These are phyloP conservation scores for Cebidichthys violaceus DNA, from an alignment of 2,113 vertebrate species.

Conservation along the genomic window DNA sequence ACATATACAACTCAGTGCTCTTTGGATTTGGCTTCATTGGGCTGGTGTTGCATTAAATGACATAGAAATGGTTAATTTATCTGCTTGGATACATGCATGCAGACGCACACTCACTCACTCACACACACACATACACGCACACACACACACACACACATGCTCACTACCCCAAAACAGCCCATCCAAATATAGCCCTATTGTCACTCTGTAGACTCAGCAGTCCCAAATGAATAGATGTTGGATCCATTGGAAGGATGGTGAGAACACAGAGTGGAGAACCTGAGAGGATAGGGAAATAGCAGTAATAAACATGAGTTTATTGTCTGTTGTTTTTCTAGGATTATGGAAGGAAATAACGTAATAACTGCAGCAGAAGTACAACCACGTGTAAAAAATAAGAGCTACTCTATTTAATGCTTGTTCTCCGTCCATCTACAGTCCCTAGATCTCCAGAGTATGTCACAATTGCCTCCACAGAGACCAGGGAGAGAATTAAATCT, in stretches of 20 bases:
- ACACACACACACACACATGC: slow-evolving; percentile 11
- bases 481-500: slow-evolving; percentile 45
- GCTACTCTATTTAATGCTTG: slow-evolving; percentile 51
- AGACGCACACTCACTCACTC: neutral
- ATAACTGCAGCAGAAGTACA: slow-evolving; percentile 47
- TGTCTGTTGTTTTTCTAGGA: slow-evolving; percentile 32
- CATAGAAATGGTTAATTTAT: slow-evolving; percentile 42
- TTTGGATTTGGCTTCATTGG: slow-evolving; percentile 49
- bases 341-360: slow-evolving; percentile 50
- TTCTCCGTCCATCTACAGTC: slow-evolving; percentile 60
- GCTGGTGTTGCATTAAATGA: slow-evolving; percentile 25
- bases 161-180: slow-evolving; percentile 24
- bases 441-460: slow-evolving; percentile 52
- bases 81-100: neutral
- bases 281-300: slow-evolving; percentile 3
- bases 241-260: slow-evolving; percentile 43
- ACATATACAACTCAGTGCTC: slow-evolving; percentile 55
- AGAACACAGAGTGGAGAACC: slow-evolving; percentile 30
- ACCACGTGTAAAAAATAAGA: slow-evolving; percentile 57
- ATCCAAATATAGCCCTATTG: slow-evolving; percentile 67
- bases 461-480: slow-evolving; percentile 59
- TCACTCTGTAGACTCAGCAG: slow-evolving; percentile 60
- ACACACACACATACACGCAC: slow-evolving; percentile 7
- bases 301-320: slow-evolving; percentile 2
- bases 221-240: slow-evolving; percentile 58